A percentile compares a stretch with the other conserved stretches of the same genome.
phyloP scores from a whole-genome alignment of 2,797 vertebrate species.

The Heterohyrax brucei region DNA sequence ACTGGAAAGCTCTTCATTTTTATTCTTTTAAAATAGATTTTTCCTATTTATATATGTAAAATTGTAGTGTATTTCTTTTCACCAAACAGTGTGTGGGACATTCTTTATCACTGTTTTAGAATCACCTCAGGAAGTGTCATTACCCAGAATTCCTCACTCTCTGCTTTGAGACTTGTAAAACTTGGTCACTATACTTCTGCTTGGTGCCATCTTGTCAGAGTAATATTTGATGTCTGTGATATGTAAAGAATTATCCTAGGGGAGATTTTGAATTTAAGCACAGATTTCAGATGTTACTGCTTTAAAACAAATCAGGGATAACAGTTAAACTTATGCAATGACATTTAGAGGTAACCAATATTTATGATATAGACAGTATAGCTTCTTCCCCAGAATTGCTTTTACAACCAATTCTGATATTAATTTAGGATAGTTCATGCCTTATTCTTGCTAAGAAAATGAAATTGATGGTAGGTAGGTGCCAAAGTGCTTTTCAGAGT shows the following conservation, averaged over 20 bases:
- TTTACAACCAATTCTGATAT: slow-evolving; percentile 54
- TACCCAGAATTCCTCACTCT: slow-evolving; percentile 88
- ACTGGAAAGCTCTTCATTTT: slow-evolving; percentile 92
- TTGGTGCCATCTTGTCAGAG: slow-evolving; percentile 90
- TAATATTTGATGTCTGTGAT: slow-evolving; percentile 74
- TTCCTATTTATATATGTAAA: slow-evolving; percentile 91
- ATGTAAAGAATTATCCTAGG: slow-evolving; percentile 61
- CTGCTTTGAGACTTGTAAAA: slow-evolving; percentile 87
- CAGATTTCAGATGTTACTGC: slow-evolving; percentile 79
- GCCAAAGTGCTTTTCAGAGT: slow-evolving; percentile 86
- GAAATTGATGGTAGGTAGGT: slow-evolving; percentile 82
- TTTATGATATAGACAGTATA: slow-evolving; percentile 67
- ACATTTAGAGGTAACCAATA: slow-evolving; percentile 86
- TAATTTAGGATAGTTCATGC: slow-evolving; percentile 66
- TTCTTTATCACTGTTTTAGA: slow-evolving; percentile 92
- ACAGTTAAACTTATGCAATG: slow-evolving; percentile 86
- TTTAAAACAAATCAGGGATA: slow-evolving; percentile 89
- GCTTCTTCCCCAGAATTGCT: slow-evolving; percentile 64
- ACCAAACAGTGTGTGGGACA: slow-evolving; percentile 89
- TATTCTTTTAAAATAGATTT: slow-evolving; percentile 84
- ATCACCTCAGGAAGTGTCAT: slow-evolving; percentile 97
- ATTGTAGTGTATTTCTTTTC: slow-evolving; percentile 86
- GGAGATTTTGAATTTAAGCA: slow-evolving; percentile 45
- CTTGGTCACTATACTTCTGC: slow-evolving; percentile 86
- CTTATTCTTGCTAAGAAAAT: slow-evolving; percentile 73